Percentiles rank a stretch among this genome's conserved stretches.
phyloP scores from a whole-genome alignment of 2,797 vertebrate species.

The Typhlichthys subterraneus region DNA sequence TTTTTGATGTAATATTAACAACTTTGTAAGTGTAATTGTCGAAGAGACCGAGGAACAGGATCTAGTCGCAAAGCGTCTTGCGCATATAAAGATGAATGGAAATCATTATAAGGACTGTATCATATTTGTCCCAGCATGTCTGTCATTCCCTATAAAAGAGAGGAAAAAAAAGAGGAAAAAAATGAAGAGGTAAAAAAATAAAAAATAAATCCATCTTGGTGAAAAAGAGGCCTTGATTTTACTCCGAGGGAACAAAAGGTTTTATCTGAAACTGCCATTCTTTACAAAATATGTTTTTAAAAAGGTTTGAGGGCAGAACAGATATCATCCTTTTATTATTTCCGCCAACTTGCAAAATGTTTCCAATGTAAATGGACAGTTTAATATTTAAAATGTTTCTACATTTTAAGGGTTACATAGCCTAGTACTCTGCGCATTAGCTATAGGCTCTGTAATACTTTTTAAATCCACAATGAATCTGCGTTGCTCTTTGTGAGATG shows the following conservation, averaged over 20 bases:
- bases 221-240: conserved; percentile 88
- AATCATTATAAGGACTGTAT: conserved; percentile 20
- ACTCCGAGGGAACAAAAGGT: conserved; percentile 80
- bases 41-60: conserved; percentile 77
- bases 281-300: conserved; percentile 73
- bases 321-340: conserved; percentile 72
- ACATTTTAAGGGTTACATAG: conserved; percentile 68
- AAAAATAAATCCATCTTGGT: conserved; percentile 79
- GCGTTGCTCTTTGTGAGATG: conserved; percentile 70
- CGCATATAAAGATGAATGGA: conserved; percentile 78
- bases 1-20: conserved; percentile 88
- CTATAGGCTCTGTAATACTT: conserved; percentile 70
- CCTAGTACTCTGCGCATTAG: conserved; percentile 68
- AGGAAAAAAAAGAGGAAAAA: conserved; percentile 63
- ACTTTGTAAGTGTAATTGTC: conserved; percentile 97
- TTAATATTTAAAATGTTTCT: conserved; percentile 74
- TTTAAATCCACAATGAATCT: conserved; percentile 58
- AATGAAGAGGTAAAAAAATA: conserved; percentile 29
- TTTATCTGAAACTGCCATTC: conserved; percentile 85
- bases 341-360: conserved; percentile 63
- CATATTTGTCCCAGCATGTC: conserved; percentile 93
- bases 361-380: conserved; percentile 63
- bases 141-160: conserved; percentile 88
- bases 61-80: conserved; percentile 79
- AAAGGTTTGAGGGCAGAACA: conserved; percentile 75